Percentiles rank a stretch among this genome's conserved stretches.
phyloP scores from a whole-genome alignment of 2,888 invertebrate genomes.

The Drosophila aldrichi region DNA sequence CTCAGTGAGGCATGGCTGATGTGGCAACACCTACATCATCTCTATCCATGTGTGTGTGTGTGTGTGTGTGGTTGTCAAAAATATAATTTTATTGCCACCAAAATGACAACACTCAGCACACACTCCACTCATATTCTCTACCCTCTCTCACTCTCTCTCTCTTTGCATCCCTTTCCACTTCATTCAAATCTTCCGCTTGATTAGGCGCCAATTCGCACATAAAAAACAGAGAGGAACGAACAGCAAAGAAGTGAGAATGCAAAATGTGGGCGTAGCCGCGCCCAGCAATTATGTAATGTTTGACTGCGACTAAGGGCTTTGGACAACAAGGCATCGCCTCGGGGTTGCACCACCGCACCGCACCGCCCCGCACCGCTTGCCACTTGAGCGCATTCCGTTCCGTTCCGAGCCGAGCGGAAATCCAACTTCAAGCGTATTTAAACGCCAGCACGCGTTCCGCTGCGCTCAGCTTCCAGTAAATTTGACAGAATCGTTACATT shows the following conservation, averaged over 20 bases:
- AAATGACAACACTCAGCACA: slow-evolving; percentile 78
- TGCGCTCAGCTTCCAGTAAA: slow-evolving; percentile 71
- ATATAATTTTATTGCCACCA: slow-evolving; percentile 80
- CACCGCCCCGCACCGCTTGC: background rate
- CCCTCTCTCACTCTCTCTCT: background rate
- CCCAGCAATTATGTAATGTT: slow-evolving; percentile 69
- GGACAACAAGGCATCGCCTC: slow-evolving; percentile 1
- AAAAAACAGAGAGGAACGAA: slow-evolving; percentile 10
- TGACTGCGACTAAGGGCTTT: slow-evolving; percentile 31
- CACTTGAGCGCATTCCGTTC: slow-evolving; percentile 8
- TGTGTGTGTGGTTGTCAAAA: slow-evolving; percentile 77
- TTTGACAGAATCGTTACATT: slow-evolving; percentile 79
- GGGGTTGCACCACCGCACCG: slow-evolving; percentile 32
- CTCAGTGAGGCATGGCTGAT: slow-evolving; percentile 64
- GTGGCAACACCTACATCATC: slow-evolving; percentile 42
- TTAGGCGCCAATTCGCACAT: slow-evolving; percentile 79
- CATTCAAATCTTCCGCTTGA: slow-evolving; percentile 82
- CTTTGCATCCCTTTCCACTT: slow-evolving; percentile 2
- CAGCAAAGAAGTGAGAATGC: slow-evolving; percentile 18
- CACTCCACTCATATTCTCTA: background rate
- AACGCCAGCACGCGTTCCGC: slow-evolving; percentile 54
- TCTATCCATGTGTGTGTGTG: slow-evolving; percentile 36
- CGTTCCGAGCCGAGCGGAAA: background rate
- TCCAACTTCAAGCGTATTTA: slow-evolving; percentile 40
- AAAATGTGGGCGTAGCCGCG: slow-evolving; percentile 69